These are phyloP conservation scores for Xestia xanthographa DNA, from an alignment of 2,888 invertebrate genomes.

Conservation along the genomic window DNA sequence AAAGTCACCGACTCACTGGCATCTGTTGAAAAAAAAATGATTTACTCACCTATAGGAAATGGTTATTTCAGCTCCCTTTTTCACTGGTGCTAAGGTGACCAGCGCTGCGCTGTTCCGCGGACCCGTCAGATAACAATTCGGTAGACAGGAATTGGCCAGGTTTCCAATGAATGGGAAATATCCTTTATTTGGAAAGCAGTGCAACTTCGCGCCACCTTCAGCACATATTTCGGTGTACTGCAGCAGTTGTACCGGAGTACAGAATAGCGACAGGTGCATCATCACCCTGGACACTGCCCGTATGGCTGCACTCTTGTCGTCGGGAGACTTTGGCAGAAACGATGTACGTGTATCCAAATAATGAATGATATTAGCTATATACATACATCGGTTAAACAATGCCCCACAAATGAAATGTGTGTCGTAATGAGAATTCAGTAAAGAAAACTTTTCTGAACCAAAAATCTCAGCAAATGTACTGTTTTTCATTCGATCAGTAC, in stretches of 20 bases:
- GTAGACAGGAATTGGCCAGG: conserved; percentile 28
- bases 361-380: conserved; percentile 41
- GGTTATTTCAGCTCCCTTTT: conserved; percentile 36
- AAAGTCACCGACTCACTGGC: neutral
- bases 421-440: conserved; percentile 37
- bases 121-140: conserved; percentile 26
- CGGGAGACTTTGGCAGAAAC: conserved; percentile 33
- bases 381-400: conserved; percentile 31
- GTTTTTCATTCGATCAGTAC: conserved; percentile 28
- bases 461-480: conserved; percentile 36
- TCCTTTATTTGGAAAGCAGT: conserved; percentile 20
- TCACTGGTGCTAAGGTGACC: conserved; percentile 33
- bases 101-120: conserved; percentile 34
- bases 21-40: neutral
- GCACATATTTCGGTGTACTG: neutral
- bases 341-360: conserved; percentile 36
- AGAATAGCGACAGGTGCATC: conserved; percentile 43
- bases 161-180: conserved; percentile 48
- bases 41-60: conserved; percentile 21
- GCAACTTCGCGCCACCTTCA: accelerated
- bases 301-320: conserved; percentile 35
- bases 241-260: conserved; percentile 32
- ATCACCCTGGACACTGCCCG: conserved; percentile 41
- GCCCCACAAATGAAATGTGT: conserved; percentile 37
- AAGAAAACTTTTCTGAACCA: conserved; percentile 43